These are phyloP conservation scores for Spizaetus ornatus DNA, from an alignment of 2,113 vertebrate species.

Conservation along the genomic window DNA sequence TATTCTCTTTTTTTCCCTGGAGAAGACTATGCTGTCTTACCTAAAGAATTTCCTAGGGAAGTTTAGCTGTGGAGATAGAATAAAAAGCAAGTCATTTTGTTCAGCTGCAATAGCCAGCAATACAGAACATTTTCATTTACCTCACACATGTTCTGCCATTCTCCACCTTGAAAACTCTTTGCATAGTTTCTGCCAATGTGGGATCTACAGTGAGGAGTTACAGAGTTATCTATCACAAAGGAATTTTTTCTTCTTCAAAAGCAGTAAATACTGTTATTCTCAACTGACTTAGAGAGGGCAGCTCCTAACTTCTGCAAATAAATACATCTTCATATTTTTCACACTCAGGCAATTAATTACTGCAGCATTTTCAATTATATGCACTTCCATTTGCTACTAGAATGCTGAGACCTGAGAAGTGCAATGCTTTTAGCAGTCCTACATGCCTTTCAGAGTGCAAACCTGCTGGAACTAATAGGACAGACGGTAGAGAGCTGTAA, in stretches of 20 bases:
- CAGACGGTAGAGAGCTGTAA: not conserved
- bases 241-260: not conserved
- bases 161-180: not conserved
- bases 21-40: not conserved
- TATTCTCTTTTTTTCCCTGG: not conserved
- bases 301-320: not conserved
- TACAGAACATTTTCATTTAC: not conserved
- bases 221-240: not conserved
- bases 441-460: not conserved
- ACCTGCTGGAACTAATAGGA: not conserved
- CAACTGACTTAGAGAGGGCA: not conserved
- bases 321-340: not conserved
- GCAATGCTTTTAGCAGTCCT: slow-evolving; percentile 16
- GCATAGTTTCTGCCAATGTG: not conserved
- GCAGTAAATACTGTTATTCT: not conserved
- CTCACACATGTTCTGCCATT: not conserved
- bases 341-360: not conserved
- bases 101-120: not conserved
- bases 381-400: not conserved
- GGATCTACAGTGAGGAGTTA: not conserved
- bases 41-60: not conserved
- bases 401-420: not conserved
- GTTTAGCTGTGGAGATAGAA: not conserved
- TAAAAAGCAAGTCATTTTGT: not conserved
- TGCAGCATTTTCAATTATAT: not conserved